These are phyloP conservation scores for Dysdera silvatica DNA, from an alignment of 1,140 invertebrate species.

Conservation along the genomic window DNA sequence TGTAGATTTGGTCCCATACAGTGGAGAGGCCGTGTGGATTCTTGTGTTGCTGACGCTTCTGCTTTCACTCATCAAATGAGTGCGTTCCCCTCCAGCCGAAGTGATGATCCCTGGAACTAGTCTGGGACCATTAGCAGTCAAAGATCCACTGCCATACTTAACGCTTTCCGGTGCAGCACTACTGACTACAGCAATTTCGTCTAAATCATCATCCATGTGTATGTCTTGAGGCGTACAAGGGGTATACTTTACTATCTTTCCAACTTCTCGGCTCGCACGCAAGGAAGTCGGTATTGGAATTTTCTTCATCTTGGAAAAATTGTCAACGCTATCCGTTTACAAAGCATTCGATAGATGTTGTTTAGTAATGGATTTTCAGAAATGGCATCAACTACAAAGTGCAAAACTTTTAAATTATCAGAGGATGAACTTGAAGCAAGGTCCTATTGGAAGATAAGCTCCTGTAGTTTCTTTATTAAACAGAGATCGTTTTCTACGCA, in stretches of 20 bases:
- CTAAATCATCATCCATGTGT: conserved; percentile 45
- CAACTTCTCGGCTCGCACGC: conserved; percentile 27
- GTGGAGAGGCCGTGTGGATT: conserved; percentile 26
- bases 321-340: no score
- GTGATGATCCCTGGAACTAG: conserved; percentile 58
- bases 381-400: no score
- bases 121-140: conserved; percentile 55
- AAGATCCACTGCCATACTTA: conserved; percentile 49
- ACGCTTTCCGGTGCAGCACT: conserved; percentile 49
- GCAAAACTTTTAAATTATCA: no score
- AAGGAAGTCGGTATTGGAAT: conserved; percentile 11
- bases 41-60: conserved; percentile 24
- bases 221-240: conserved; percentile 41
- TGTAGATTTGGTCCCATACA: conserved; percentile 27
- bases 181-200: conserved; percentile 67
- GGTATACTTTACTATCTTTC: conserved; percentile 47
- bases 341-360: no score
- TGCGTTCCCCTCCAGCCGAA: conserved; percentile 37
- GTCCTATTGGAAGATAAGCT: no score
- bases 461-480: no score
- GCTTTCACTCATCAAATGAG: conserved; percentile 1
- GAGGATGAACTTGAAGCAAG: no score
- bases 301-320: no score
- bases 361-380: no score
- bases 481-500: no score